phyloP scores from a whole-genome alignment of 2,888 invertebrate genomes.

The Athripsodes cinereus region DNA sequence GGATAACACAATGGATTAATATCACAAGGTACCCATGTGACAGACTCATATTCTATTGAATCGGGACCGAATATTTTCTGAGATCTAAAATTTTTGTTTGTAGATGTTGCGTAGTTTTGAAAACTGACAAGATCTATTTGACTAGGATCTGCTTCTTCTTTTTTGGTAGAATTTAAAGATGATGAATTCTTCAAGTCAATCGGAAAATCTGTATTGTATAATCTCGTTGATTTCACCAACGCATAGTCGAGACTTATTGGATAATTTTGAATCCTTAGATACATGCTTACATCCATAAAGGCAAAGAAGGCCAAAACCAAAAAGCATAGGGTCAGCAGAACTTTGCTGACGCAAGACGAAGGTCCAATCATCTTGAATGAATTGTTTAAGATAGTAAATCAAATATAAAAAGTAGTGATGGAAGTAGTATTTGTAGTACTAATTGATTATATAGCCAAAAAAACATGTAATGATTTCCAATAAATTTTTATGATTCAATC shows the following conservation, averaged over 20 bases:
- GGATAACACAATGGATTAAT: slow-evolving; percentile 73
- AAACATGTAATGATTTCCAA: too few species aligned
- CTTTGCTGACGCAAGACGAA: slow-evolving; percentile 66
- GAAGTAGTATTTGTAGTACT: too few species aligned
- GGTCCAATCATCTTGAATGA: slow-evolving; percentile 59
- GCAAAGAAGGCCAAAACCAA: slow-evolving; percentile 57
- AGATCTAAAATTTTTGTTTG: slow-evolving; percentile 21
- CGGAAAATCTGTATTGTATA: slow-evolving; percentile 25
- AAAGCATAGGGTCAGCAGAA: slow-evolving; percentile 54
- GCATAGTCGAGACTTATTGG: slow-evolving; percentile 47
- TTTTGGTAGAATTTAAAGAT: slow-evolving; percentile 32
- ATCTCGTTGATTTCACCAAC: slow-evolving; percentile 30
- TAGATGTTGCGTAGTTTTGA: slow-evolving; percentile 31
- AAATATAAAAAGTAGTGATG: too few species aligned
- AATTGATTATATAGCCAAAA: too few species aligned
- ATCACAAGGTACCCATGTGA: slow-evolving; percentile 60
- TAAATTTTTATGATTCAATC: too few species aligned
- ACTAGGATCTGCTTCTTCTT: slow-evolving; percentile 30
- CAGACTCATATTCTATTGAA: slow-evolving; percentile 43
- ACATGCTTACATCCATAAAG: slow-evolving; percentile 67
- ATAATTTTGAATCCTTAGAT: slow-evolving; percentile 64
- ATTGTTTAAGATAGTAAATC: too few species aligned
- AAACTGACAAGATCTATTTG: slow-evolving; percentile 9
- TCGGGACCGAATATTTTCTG: not conserved
- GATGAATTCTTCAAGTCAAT: slow-evolving; percentile 6